Conservation (phyloP, 2,797 vertebrate species). For the Syndactyla subalaris region DNA sequence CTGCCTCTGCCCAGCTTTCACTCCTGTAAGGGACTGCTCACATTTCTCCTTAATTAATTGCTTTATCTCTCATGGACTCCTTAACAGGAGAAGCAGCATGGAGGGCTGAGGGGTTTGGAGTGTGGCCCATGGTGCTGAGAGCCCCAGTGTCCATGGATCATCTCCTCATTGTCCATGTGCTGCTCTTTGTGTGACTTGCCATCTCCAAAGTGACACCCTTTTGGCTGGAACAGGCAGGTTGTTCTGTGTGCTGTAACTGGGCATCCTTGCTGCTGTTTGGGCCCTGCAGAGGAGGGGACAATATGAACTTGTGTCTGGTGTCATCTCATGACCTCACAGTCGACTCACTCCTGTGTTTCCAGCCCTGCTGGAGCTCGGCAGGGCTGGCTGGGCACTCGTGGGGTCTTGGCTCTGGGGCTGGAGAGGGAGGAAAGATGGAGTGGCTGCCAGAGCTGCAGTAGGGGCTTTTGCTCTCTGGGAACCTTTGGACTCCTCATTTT, state of each 20-base stretch:
- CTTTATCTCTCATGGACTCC: not conserved
- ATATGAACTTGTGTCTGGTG: fast-evolving
- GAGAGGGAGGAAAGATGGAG: not conserved
- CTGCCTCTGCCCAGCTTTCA: not conserved
- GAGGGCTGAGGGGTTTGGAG: not conserved
- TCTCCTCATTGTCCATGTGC: not conserved
- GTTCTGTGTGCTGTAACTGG: fast-evolving
- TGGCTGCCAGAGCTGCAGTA: not conserved
- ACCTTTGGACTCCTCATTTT: not conserved
- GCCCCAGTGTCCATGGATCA: not conserved
- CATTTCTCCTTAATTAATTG: fast-evolving
- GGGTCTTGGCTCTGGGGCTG: not conserved
- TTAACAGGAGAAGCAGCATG: not conserved
- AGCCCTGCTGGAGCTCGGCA: not conserved
- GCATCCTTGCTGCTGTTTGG: not conserved
- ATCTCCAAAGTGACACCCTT: fast-evolving
- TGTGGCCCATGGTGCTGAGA: not conserved
- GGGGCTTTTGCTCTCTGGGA: not conserved
- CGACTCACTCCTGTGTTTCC: not conserved
- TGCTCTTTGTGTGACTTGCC: not conserved
- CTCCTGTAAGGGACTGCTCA: not conserved
- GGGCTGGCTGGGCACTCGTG: not conserved
- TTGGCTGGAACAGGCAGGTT: fast-evolving
- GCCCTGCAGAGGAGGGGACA: not conserved
- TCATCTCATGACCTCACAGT: not conserved